These are phyloP conservation scores for Galleria mellonella DNA, from an alignment of 1,140 invertebrate genomes.

Conservation along the genomic window DNA sequence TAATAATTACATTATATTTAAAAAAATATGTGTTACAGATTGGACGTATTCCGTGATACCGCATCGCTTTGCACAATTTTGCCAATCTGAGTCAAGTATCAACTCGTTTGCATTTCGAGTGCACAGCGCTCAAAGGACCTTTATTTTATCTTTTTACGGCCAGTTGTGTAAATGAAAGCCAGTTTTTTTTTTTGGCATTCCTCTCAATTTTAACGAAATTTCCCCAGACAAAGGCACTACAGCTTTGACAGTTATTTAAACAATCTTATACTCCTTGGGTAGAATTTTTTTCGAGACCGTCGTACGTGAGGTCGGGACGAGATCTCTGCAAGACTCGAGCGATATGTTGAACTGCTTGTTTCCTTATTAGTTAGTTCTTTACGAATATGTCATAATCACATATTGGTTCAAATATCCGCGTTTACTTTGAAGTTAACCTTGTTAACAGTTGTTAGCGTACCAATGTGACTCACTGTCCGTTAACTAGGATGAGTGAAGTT, in stretches of 20 bases:
- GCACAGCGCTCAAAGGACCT: constrained; percentile 26
- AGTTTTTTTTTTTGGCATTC: constrained; percentile 50
- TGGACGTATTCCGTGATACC: too few species aligned
- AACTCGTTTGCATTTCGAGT: constrained; percentile 48
- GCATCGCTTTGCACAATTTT: constrained; percentile 11
- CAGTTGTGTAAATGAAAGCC: constrained; percentile 51
- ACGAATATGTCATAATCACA: constrained; percentile 13
- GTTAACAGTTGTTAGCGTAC: constrained; percentile 28
- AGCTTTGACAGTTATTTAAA: constrained; percentile 54
- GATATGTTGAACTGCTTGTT: constrained; percentile 10
- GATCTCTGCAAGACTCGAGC: constrained; percentile 21
- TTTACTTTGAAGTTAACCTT: constrained; percentile 10
- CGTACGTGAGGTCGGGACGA: constrained; percentile 25
- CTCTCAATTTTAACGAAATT: constrained; percentile 49
- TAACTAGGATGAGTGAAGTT: constrained; percentile 7
- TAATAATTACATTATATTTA: too few species aligned
- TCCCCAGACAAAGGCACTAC: constrained; percentile 38
- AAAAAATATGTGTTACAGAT: too few species aligned
- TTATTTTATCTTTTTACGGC: constrained; percentile 46
- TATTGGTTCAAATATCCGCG: constrained; percentile 12
- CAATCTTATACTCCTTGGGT: constrained; percentile 27
- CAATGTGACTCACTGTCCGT: constrained; percentile 12
- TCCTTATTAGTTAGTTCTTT: constrained; percentile 16
- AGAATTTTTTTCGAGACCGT: constrained; percentile 6
- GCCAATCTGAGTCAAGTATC: constrained; percentile 25